A percentile compares a stretch with the other conserved stretches of the same genome.
phyloP scores from a whole-genome alignment of 2,797 vertebrate genomes.

The Choloepus didactylus region DNA sequence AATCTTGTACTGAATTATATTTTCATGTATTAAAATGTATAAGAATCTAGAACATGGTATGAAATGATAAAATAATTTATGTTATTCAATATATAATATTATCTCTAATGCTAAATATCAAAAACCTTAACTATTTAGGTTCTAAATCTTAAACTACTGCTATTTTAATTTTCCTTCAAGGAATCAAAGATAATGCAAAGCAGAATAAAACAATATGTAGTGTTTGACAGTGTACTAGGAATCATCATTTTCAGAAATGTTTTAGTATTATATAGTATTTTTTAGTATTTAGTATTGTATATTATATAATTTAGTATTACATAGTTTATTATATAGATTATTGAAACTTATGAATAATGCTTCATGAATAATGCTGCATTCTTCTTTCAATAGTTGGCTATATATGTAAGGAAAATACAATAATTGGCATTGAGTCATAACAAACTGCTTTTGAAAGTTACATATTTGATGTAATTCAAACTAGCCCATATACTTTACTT shows the following conservation, averaged over 20 bases:
- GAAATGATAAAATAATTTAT: background rate
- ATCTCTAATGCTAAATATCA: background rate
- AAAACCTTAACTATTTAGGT: background rate
- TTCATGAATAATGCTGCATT: background rate
- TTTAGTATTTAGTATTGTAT: no score
- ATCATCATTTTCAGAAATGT: background rate
- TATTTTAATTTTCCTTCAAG: slow-evolving; percentile 29
- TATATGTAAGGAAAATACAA: background rate
- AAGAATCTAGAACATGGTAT: background rate
- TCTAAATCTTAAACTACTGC: background rate
- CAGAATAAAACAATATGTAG: background rate
- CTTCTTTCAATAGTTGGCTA: background rate
- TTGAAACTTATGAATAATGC: no score
- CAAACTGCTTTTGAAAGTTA: background rate
- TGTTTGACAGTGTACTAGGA: background rate
- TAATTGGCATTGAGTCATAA: background rate
- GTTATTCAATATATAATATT: background rate
- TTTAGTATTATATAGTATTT: background rate
- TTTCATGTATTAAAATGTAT: background rate
- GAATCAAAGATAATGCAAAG: background rate
- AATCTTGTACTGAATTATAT: background rate
- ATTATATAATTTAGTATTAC: background rate
- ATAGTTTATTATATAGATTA: background rate
- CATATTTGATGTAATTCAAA: background rate
- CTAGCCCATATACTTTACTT: background rate